Conservation (phyloP, 2,888 invertebrate species). For the Leptopilina myrica region DNA sequence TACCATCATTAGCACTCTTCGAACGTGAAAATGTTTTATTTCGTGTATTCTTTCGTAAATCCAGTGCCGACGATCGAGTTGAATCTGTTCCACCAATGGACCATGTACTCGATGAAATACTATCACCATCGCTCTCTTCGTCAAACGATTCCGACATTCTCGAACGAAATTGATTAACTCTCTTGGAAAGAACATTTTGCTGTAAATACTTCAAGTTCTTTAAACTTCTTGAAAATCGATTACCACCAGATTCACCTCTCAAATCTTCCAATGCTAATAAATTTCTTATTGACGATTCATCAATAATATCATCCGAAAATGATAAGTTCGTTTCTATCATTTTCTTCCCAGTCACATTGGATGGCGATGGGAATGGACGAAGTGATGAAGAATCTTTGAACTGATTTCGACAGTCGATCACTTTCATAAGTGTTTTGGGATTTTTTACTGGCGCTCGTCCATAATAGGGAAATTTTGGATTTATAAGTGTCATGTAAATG, state of each 20-base stretch:
- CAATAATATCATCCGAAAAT: constrained; percentile 70
- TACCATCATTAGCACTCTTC: constrained; percentile 79
- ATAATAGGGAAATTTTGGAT: constrained; percentile 61
- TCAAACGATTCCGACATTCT: constrained; percentile 67
- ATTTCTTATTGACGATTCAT: constrained; percentile 71
- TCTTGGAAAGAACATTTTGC: constrained; percentile 81
- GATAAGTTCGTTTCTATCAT: constrained; percentile 62
- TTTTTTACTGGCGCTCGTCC: constrained; percentile 54
- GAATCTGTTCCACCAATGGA: constrained; percentile 64
- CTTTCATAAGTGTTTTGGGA: constrained; percentile 52
- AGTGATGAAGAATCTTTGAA: constrained; percentile 50
- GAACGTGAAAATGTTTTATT: constrained; percentile 64
- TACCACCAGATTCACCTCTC: constrained; percentile 78
- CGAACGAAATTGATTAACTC: constrained; percentile 79
- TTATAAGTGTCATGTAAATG: constrained; percentile 48
- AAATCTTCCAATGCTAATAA: constrained; percentile 81
- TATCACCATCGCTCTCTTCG: constrained; percentile 77
- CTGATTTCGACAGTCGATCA: constrained; percentile 57
- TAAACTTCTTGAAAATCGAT: constrained; percentile 79
- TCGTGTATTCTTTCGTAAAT: constrained; percentile 56
- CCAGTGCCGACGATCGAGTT: constrained; percentile 60
- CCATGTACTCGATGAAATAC: constrained; percentile 62
- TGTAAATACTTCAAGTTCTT: constrained; percentile 82
- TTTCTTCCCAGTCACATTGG: constrained; percentile 45
- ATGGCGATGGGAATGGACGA: constrained; percentile 45